These are phyloP conservation scores for Scomber japonicus DNA, from an alignment of 2,113 vertebrate genomes.

Conservation along the genomic window DNA sequence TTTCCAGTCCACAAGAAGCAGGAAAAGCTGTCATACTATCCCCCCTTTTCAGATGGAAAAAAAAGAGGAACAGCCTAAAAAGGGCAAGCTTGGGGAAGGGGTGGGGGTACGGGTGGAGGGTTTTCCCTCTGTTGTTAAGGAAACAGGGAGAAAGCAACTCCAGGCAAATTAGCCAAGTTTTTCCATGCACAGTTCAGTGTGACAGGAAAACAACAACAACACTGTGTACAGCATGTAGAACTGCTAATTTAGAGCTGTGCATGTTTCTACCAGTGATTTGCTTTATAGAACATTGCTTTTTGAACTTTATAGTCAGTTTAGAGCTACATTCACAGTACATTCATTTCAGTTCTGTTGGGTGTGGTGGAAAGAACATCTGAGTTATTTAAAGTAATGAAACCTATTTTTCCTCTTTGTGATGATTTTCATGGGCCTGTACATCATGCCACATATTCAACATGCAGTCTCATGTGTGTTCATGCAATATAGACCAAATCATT, in stretches of 20 bases:
- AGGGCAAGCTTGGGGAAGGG: constrained; percentile 81
- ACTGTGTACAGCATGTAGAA: neutral
- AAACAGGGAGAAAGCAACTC: constrained; percentile 74
- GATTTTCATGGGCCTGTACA: neutral
- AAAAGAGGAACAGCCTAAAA: constrained; percentile 86
- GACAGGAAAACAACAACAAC: constrained; percentile 40
- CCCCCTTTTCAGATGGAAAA: constrained; percentile 64
- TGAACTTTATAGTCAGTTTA: no score
- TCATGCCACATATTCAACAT: neutral
- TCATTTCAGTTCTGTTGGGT: no score
- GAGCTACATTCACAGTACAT: no score
- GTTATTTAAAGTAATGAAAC: neutral
- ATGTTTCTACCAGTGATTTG: neutral
- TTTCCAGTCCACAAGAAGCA: constrained; percentile 77
- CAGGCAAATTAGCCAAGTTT: constrained; percentile 74
- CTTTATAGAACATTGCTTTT: neutral
- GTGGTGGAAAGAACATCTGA: no score
- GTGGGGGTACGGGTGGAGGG: constrained; percentile 51
- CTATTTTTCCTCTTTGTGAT: neutral
- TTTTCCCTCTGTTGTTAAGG: constrained; percentile 79
- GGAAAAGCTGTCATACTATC: constrained; percentile 84
- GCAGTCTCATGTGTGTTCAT: neutral
- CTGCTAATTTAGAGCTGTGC: constrained; percentile 7
- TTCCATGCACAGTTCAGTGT: constrained; percentile 71
- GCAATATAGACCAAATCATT: neutral